Evolutionary conservation across 2,113 vertebrate genomes (phyloP).

Genomic region (Barnardius zonarius): DNA sequence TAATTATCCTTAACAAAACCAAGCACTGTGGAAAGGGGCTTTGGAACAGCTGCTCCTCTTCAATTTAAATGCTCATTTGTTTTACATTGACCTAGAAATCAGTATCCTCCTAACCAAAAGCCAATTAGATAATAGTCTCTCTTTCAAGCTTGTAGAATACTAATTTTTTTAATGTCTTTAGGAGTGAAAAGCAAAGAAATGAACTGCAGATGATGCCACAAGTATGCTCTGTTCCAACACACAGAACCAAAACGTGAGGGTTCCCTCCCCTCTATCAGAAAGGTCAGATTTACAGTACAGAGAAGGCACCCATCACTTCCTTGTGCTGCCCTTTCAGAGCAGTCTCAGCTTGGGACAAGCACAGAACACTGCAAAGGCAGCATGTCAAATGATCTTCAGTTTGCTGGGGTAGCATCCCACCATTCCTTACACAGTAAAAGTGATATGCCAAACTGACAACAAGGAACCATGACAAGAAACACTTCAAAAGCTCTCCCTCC

Average conservation of each 20-base stretch:
- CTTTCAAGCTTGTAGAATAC: slow-evolving; percentile 61
- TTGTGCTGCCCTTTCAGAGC: neutral
- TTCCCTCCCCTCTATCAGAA: neutral
- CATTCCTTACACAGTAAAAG: neutral
- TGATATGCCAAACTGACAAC: neutral
- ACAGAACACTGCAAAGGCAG: neutral
- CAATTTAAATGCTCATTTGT: slow-evolving; percentile 72
- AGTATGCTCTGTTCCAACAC: neutral
- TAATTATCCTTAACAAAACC: slow-evolving; percentile 76
- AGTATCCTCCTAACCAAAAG: slow-evolving; percentile 71
- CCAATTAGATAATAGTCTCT: slow-evolving; percentile 70
- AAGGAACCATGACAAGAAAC: neutral
- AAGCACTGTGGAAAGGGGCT: slow-evolving; percentile 65
- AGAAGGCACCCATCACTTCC: neutral
- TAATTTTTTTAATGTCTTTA: slow-evolving; percentile 50
- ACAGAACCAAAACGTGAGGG: neutral
- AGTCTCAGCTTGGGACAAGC: neutral
- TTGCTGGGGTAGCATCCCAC: neutral
- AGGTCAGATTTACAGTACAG: neutral
- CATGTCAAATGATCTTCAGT: rapidly evolving
- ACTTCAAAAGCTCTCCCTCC: neutral
- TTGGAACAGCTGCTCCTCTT: slow-evolving; percentile 71
- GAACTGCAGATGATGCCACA: slow-evolving; percentile 50
- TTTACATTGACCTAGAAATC: slow-evolving; percentile 75
- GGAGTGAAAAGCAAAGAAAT: slow-evolving; percentile 55